A percentile compares a stretch with the other conserved stretches of the same genome.
Conservation (phyloP, 2,888 invertebrate species). For the Dicyrtoma fusca region DNA sequence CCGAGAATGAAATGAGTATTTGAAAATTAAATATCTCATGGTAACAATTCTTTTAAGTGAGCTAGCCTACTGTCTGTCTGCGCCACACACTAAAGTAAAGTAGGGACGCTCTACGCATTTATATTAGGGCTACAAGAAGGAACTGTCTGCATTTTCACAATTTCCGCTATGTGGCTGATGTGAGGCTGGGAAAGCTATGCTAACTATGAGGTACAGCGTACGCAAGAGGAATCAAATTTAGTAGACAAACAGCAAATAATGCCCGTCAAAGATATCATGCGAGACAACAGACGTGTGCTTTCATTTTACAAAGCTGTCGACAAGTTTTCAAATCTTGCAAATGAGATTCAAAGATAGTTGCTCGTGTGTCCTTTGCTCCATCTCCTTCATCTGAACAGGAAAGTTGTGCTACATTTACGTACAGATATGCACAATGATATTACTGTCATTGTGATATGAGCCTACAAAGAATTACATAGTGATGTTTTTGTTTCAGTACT, state of each 20-base stretch:
- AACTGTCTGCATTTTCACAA: no score
- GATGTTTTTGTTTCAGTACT: no score
- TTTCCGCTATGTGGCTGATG: no score
- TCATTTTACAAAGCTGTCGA: conserved; percentile 3
- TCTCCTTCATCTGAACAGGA: neutral
- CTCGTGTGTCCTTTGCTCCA: neutral
- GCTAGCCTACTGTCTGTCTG: no score
- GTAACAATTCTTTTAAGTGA: no score
- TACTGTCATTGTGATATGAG: neutral
- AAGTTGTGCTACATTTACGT: neutral
- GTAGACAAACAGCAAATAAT: conserved; percentile 23
- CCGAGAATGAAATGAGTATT: no score
- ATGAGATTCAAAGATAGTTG: conserved; percentile 20
- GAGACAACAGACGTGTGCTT: conserved; percentile 16
- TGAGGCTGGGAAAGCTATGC: no score
- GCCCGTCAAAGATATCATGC: neutral
- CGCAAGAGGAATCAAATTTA: neutral
- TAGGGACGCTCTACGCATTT: no score
- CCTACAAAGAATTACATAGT: neutral
- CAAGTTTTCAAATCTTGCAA: conserved; percentile 14
- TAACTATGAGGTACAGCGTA: neutral
- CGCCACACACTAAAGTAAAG: no score
- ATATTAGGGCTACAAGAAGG: no score
- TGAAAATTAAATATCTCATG: no score
- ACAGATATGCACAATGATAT: neutral